These are phyloP conservation scores for Trachelus troglodyta DNA, from an alignment of 2,888 invertebrate species.

Conservation along the genomic window DNA sequence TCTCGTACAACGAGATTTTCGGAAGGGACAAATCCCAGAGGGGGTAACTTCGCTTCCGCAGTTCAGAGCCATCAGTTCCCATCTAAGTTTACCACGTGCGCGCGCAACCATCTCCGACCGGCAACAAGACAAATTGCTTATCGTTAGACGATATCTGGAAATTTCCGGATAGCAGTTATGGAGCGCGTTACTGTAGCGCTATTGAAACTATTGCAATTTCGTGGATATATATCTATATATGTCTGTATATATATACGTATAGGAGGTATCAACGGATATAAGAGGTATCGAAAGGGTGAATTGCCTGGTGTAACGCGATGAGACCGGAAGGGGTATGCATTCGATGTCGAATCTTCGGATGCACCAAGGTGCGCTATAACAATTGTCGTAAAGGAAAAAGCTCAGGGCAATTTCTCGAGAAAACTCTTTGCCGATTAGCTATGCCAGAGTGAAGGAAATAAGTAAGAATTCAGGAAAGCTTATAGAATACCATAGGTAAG, in stretches of 20 bases:
- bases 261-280: background rate
- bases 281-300: background rate
- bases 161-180: slow-evolving; percentile 5
- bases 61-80: slow-evolving; percentile 39
- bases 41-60: slow-evolving; percentile 47
- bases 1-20: background rate
- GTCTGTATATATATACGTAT: background rate
- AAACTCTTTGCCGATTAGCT: slow-evolving; percentile 22
- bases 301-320: slow-evolving; percentile 1
- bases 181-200: slow-evolving; percentile 22
- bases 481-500: background rate
- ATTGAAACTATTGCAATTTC: slow-evolving; percentile 27
- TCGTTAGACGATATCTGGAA: slow-evolving; percentile 28
- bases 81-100: slow-evolving; percentile 32
- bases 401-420: slow-evolving; percentile 37
- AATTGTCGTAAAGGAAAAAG: slow-evolving; percentile 39
- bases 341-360: background rate
- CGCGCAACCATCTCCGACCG: slow-evolving; percentile 1
- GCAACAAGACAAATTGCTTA: slow-evolving; percentile 47
- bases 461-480: background rate
- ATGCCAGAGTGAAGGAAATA: slow-evolving; percentile 10
- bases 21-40: slow-evolving; percentile 38
- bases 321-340: background rate
- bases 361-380: slow-evolving; percentile 25
- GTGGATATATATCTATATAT: slow-evolving; percentile 3